Base-by-base conservation (phyloP, 2,113 vertebrate species). In the Solenodon paradoxus region DNA sequence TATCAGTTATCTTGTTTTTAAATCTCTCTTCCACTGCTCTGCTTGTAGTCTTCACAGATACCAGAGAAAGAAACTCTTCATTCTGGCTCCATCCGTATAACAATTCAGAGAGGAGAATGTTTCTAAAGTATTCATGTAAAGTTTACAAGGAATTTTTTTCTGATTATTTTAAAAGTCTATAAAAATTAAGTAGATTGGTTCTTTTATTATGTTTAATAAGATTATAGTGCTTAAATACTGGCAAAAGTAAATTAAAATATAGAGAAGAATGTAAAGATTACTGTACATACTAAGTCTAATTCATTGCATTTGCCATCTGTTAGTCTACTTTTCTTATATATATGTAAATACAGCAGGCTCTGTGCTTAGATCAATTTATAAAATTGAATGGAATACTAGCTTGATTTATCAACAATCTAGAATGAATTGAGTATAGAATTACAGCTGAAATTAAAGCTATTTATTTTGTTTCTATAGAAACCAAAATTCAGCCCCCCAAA, bases 391-490 rank as follows among this genome's bases (percentile, higher is more conserved):
- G 16, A 88, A 47, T 74, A 85, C 66, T 79, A 86, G 10, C 88
- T 91, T 96, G 38, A 72, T 81, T 75, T 82, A 66, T 78, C 16
- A 71, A 7, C 32, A 83, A 45, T 82, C 22, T 8, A 77, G 40
- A 88, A 68, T 90, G 20, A 95, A 66, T 51, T 91, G 40, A 91
- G 28, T 77, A 22, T 92, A 95, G 78, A 47, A 55, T 35, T 49
- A 78, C 51, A 68, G 16, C 53, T 79, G 71, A 93, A 97, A 98
- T 95, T 87, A 74, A 2, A 96, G 92, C 15, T 55, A 45, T 93
- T 10, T 88, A n/a, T 66, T 88, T 72, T 97, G 4, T 94, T 95
- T 98, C 95, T 95, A 49, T 47, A 98, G 96, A 95, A 97, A 96
- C 89, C 63, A 91, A 96, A 96, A 90, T 79, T 71, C 79, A 59